Evolutionary conservation across 2,797 vertebrate species (phyloP).

Genomic region (Typhlichthys eigenmanni): DNA sequence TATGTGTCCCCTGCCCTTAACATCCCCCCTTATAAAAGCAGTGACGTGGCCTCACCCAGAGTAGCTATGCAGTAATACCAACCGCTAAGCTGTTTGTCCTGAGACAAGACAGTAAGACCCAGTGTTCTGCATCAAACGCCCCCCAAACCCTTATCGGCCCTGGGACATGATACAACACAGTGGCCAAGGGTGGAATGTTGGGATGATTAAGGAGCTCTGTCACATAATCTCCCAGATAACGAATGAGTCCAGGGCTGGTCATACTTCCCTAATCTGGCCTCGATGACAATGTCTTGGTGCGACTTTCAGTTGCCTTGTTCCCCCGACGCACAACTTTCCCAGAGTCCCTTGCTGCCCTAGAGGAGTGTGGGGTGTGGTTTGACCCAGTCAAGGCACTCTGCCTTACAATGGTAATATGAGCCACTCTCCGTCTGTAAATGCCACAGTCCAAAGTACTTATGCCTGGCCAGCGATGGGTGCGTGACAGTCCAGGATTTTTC

Average conservation of each 20-base stretch:
- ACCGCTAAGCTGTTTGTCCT: slow-evolving; percentile 61
- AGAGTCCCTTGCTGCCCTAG: slow-evolving; percentile 24
- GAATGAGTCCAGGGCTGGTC: slow-evolving; percentile 68
- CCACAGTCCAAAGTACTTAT: too few relatives aligned
- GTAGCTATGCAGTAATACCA: slow-evolving; percentile 49
- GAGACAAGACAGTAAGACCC: slow-evolving; percentile 41
- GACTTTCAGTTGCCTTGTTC: slow-evolving; percentile 28
- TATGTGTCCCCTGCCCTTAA: slow-evolving; percentile 45
- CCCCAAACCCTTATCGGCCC: slow-evolving; percentile 52
- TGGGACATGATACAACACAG: slow-evolving; percentile 25
- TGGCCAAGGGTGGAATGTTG: slow-evolving; percentile 66
- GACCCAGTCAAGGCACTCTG: slow-evolving; percentile 30
- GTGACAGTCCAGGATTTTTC: slow-evolving; percentile 13
- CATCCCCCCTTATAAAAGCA: slow-evolving; percentile 47
- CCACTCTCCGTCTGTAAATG: too few relatives aligned
- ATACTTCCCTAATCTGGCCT: slow-evolving; percentile 62
- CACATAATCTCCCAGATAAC: slow-evolving; percentile 72
- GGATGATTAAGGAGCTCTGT: neutral
- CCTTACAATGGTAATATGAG: too few relatives aligned
- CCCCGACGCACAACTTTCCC: slow-evolving; percentile 32
- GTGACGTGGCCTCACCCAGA: slow-evolving; percentile 54
- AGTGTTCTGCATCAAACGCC: slow-evolving; percentile 28
- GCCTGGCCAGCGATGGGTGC: too few relatives aligned
- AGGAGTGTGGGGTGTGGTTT: slow-evolving; percentile 32
- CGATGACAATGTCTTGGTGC: slow-evolving; percentile 34